Base-by-base conservation (phyloP, 2,888 invertebrate genomes). In the Drosophila mettleri region DNA sequence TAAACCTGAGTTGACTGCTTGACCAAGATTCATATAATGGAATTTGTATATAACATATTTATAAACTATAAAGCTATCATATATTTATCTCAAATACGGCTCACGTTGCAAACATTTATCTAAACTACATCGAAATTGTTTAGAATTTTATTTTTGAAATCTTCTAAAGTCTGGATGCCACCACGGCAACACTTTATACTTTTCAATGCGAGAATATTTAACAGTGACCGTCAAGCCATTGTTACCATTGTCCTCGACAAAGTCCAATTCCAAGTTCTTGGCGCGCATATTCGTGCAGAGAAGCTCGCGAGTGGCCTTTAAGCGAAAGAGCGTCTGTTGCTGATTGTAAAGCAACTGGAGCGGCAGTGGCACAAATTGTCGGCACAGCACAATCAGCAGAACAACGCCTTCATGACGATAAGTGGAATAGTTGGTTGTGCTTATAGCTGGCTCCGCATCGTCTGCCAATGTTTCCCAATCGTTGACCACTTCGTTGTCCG, bases 181-280 rank as follows among this genome's bases (percentile, higher is more conserved):
- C 95, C 95, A 95, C 75, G 95, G 94, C 48, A 94, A 80, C 3
- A 95, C 93, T 78, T 93, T 93, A 18, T 93, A 92, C 79, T 93
- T 93, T 45, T 93, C 89, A 34, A 94, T 94, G 22, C 93, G 93
- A 64, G 93, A 93, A 59, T 94, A 91, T 38, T 93, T 90, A 10
- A 94, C 91, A 18, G 93, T 90, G 9, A 92, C 90, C 12, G 78
- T 66, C 31, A 82, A 41, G 10, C 27, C 64, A 16, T 51, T 59
- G 33, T 88, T 78, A 5, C 91, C 78, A 4, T 88, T 90, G 1
- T 77, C 51, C 14, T 94, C 93, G 39, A 93, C 93, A 77, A 95
- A 95, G 67, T 93, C 93, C 70, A 95, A 88, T 80, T 94, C 93
- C 62, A 94, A 89, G 51, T 93, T 92, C 52, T 93, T 92, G 60